Conservation (phyloP, 2,113 vertebrate genomes). For the Jacana jacana region DNA sequence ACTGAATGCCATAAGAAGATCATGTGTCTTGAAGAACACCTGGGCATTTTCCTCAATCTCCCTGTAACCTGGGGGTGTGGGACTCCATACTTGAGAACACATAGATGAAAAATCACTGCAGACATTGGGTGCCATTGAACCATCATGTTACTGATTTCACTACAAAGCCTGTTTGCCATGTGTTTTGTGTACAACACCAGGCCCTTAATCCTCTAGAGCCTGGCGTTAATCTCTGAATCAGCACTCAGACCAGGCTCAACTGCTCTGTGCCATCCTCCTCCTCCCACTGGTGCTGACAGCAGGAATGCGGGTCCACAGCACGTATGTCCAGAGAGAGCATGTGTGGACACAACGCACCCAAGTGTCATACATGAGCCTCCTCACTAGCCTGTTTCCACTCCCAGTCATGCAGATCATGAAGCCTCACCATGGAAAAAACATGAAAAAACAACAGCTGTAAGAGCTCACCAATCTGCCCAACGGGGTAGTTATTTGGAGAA, state of each 20-base stretch:
- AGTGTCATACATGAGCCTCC: not conserved
- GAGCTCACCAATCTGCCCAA: not conserved
- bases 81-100: not conserved
- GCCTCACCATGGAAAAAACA: rapidly evolving
- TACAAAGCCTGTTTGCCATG: not conserved
- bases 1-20: not conserved
- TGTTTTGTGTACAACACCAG: not conserved
- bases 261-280: not conserved
- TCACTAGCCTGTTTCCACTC: not conserved
- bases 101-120: not conserved
- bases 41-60: not conserved
- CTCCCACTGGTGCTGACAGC: not conserved
- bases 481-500: not conserved
- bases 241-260: not conserved
- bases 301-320: not conserved
- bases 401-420: not conserved
- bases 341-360: not conserved
- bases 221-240: not conserved
- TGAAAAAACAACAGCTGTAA: not conserved
- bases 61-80: not conserved
- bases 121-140: not conserved
- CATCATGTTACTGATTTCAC: rapidly evolving
- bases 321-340: rapidly evolving
- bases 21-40: not conserved
- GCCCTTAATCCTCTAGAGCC: not conserved